Percentiles rank a stretch among this genome's conserved stretches.
phyloP scores from a whole-genome alignment of 2,113 vertebrate species.

The Pheucticus melanocephalus region DNA sequence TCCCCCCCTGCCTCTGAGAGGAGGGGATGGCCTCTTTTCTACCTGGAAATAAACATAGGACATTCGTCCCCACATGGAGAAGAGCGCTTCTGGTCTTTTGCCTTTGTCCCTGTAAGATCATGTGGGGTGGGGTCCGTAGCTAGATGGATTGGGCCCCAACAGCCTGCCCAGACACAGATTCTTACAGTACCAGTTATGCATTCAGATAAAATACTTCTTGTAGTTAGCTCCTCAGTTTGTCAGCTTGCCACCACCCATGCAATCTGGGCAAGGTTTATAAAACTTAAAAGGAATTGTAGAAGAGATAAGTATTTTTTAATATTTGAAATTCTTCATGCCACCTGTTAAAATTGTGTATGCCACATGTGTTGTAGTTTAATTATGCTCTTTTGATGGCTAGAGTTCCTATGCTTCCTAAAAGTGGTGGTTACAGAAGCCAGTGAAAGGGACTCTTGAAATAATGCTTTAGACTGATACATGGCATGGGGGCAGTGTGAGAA shows the following conservation, averaged over 20 bases:
- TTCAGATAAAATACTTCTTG: not conserved
- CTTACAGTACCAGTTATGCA: not conserved
- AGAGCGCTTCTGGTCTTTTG: no score
- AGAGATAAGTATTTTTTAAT: not conserved
- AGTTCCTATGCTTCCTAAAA: not conserved
- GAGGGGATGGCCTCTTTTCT: no score
- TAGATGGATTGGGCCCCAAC: no score
- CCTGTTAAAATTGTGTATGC: accelerated
- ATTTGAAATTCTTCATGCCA: not conserved
- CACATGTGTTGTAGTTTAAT: not conserved
- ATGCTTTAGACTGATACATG: not conserved
- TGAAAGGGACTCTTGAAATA: not conserved
- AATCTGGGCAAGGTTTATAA: not conserved
- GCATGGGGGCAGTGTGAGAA: not conserved
- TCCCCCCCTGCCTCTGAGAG: no score
- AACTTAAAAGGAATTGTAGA: not conserved
- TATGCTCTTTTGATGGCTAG: not conserved
- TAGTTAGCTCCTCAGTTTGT: not conserved
- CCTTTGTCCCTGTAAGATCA: no score
- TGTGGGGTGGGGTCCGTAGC: no score
- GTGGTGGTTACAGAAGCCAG: not conserved
- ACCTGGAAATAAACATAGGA: no score
- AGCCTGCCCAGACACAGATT: no score
- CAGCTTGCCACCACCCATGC: not conserved
- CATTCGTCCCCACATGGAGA: no score